Evolutionary conservation across 2,113 vertebrate species (phyloP).

Genomic region (Synodontis membranacea): DNA sequence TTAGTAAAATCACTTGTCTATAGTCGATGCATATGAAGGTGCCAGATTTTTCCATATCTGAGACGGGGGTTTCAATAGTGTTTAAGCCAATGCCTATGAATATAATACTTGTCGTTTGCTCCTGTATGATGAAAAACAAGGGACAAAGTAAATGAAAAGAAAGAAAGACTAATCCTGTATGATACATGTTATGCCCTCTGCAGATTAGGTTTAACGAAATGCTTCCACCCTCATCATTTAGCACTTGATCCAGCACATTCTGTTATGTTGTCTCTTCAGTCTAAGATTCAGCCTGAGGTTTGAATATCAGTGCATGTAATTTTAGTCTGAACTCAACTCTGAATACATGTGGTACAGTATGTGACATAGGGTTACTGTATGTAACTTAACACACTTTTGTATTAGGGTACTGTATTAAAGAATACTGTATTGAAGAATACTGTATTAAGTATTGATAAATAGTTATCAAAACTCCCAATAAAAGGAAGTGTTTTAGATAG

Average conservation of each 20-base stretch:
- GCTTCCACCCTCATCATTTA: neutral
- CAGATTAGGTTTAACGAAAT: neutral
- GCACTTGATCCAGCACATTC: neutral
- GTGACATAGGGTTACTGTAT: neutral
- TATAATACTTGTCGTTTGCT: neutral
- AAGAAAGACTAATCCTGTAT: neutral
- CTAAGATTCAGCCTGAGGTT: neutral
- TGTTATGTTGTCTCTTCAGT: neutral
- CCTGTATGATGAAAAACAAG: neutral
- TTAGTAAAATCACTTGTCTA: neutral
- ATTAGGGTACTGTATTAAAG: too few relatives aligned
- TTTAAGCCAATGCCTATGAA: neutral
- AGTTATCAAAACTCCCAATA: too few relatives aligned
- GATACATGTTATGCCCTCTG: neutral
- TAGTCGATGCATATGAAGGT: neutral
- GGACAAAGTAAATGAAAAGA: neutral
- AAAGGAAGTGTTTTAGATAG: too few relatives aligned
- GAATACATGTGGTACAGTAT: neutral
- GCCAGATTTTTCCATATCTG: neutral
- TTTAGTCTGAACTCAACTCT: neutral
- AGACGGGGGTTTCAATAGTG: neutral
- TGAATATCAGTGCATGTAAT: neutral
- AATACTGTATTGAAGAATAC: too few relatives aligned
- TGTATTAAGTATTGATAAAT: too few relatives aligned
- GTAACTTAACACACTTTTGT: neutral